Evolutionary conservation across 2,888 invertebrate genomes (phyloP).

Genomic region (Hylaea fasciaria): DNA sequence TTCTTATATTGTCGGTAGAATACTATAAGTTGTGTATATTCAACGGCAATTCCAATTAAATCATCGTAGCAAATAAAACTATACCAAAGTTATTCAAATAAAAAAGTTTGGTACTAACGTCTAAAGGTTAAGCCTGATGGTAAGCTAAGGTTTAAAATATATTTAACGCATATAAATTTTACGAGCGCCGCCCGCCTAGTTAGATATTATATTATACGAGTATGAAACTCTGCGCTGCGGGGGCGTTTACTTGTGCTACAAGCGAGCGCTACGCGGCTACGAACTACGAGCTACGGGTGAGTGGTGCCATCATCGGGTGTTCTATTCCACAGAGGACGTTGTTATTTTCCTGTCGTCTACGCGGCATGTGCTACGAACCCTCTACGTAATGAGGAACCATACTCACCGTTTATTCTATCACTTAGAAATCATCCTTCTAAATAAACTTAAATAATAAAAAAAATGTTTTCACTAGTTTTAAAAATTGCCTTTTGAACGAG

Average conservation of each 20-base stretch:
- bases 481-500: too few species aligned
- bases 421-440: not conserved
- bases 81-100: not conserved
- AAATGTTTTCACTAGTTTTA: not conserved
- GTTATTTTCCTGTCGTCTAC: conserved; percentile 49
- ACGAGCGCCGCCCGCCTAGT: conserved; percentile 2
- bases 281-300: conserved; percentile 21
- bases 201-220: too few species aligned
- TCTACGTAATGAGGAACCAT: conserved; percentile 47
- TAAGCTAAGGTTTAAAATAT: conserved; percentile 7
- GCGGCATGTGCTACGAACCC: conserved; percentile 32
- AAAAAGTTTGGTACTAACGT: not conserved
- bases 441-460: not conserved
- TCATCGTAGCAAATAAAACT: not conserved
- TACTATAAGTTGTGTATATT: too few species aligned
- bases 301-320: conserved; percentile 22
- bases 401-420: conserved; percentile 44
- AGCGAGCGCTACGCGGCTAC: conserved; percentile 25
- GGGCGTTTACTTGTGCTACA: conserved; percentile 31
- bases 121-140: conserved; percentile 4
- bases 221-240: conserved; percentile 28
- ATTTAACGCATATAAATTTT: too few species aligned
- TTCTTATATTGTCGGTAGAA: conserved; percentile 9
- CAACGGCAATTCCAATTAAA: too few species aligned
- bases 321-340: conserved; percentile 49